Conservation (phyloP, 2,888 invertebrate genomes). For the Cephus pygmeus region DNA sequence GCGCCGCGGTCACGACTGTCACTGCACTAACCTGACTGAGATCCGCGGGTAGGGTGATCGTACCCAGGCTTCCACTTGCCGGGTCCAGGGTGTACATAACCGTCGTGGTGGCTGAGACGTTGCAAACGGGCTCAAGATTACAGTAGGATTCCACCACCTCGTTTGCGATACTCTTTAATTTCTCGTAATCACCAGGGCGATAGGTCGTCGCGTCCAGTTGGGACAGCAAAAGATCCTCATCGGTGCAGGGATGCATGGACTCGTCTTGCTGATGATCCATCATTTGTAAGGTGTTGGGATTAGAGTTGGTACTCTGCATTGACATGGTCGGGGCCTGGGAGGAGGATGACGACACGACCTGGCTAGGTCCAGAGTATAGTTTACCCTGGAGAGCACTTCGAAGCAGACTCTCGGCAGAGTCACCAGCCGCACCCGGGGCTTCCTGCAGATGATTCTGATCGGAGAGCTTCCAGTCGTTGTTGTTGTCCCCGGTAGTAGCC, state of each 20-base stretch:
- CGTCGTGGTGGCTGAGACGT: conserved; percentile 55
- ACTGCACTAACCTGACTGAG: conserved; percentile 61
- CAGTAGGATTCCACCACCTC: conserved; percentile 83
- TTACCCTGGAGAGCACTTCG: conserved; percentile 88
- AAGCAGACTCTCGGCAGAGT: conserved; percentile 78
- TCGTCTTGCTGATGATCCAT: conserved; percentile 67
- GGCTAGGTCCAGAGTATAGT: conserved; percentile 61
- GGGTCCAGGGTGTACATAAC: conserved; percentile 64
- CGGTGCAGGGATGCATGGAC: conserved; percentile 71
- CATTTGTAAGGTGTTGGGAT: conserved; percentile 40
- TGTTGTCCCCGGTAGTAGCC: conserved; percentile 70
- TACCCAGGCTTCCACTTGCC: conserved; percentile 59
- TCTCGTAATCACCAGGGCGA: conserved; percentile 83
- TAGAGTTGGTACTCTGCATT: conserved; percentile 43
- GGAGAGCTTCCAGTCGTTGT: conserved; percentile 85
- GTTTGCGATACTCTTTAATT: conserved; percentile 84
- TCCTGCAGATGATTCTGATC: conserved; percentile 72
- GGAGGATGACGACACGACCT: conserved; percentile 38
- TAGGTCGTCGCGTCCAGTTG: conserved; percentile 73
- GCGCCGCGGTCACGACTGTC: conserved; percentile 59
- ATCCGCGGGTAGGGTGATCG: conserved; percentile 61
- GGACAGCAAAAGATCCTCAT: conserved; percentile 78
- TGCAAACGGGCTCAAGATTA: conserved; percentile 72
- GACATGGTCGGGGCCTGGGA: conserved; percentile 62
- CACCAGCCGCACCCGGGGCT: conserved; percentile 44